Evolutionary conservation across 2,797 vertebrate genomes (phyloP), one percentile per base, ranked within the genome.

Genomic region (Otolemur crassicaudatus): DNA sequence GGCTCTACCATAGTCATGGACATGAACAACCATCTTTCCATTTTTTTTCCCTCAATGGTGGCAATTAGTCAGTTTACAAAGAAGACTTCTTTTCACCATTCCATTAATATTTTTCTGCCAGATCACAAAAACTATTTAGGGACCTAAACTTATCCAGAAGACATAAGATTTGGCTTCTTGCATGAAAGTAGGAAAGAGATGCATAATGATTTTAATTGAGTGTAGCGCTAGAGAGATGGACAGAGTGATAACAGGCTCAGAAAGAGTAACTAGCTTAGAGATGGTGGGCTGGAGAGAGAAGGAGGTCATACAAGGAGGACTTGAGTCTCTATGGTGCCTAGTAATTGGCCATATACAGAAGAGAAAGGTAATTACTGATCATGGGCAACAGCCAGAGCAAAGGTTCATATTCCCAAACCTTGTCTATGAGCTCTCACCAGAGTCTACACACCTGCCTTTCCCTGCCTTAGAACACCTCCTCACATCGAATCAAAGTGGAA

Each of bases 211-310:
- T 81, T 76, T 13, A 75, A 10, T 56, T 43, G 27, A 10, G 3
- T 10, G 22, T 5, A 0, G 6, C 4, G 17, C 65, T 20, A 14
- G 43, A 34, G 11, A 40, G 29, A 65, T 6, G 9, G 16, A 37
- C 19, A 73, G 70, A 75, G 40, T n/a, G 20, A 11, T 31, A 8
- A 8, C 6, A 17, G 37, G 73, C 20, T 61, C 49, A n/a, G 58
- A 31, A 37, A 34, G 6, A 12, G 1, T 10, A 56, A 1, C 23
- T 25, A 29, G 40, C 53, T 49, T 23, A 20, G 25, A 2, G 12
- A 14, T 12, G 13, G 40, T 40, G 31, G 0, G 25, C 5, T 19
- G 6, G 7, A 37, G 7, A 25, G 0, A 12, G 61, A 53, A 7
- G 69, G 31, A 14, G 49, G 8, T 16, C 10, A 14, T 1, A 7